Evolutionary conservation across 2,113 vertebrate species (phyloP).

Genomic region (Tychaedon coryphoeus): DNA sequence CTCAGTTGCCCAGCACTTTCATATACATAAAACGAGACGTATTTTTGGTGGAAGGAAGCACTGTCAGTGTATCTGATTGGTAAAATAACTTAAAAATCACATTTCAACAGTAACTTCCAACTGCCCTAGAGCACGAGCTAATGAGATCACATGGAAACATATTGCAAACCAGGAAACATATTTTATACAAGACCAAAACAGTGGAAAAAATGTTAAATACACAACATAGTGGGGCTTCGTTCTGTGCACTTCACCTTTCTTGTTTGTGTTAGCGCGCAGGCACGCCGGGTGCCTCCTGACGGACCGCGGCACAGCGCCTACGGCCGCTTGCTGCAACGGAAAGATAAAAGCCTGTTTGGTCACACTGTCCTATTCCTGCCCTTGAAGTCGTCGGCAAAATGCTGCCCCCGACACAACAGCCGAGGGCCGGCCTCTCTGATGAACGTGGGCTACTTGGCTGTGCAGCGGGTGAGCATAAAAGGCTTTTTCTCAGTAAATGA

Average conservation of each 20-base stretch:
- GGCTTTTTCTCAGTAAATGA: background rate
- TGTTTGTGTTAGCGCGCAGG: background rate
- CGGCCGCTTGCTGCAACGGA: background rate
- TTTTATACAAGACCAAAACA: conserved; percentile 59
- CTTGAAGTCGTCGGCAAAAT: background rate
- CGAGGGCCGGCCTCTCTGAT: accelerated
- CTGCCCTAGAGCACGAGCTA: conserved; percentile 50
- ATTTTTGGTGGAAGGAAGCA: conserved; percentile 65
- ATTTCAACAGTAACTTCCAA: conserved; percentile 22
- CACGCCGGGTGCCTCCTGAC: background rate
- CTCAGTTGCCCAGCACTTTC: conserved; percentile 14
- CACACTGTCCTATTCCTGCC: background rate
- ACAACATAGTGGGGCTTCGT: background rate
- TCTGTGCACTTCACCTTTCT: background rate
- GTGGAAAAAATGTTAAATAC: conserved; percentile 64
- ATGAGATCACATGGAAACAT: conserved; percentile 68
- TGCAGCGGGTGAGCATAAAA: background rate
- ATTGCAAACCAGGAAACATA: conserved; percentile 72
- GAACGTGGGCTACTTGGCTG: background rate
- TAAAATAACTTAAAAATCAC: conserved; percentile 40
- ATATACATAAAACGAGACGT: conserved; percentile 23
- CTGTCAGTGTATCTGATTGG: background rate
- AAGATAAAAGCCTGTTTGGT: conserved; percentile 18
- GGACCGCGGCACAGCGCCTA: background rate
- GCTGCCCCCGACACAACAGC: background rate